These are phyloP conservation scores for cattle (Bos taurus) DNA, from an alignment of 2,113 vertebrate species.

Conservation along the genomic window ARS-UCD2.0 NC_037345.1:40253501-40254000, in stretches of 20 bases:
- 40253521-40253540: neutral
- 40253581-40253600: neutral
- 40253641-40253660: neutral
- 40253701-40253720: neutral
- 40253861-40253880: neutral
- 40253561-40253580: neutral
- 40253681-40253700: neutral
- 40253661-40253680: neutral
- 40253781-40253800: neutral
- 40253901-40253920: neutral
- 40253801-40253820: neutral
- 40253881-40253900: no score
- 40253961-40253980: neutral
- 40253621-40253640: neutral
- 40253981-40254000: neutral
- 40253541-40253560: neutral
- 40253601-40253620: neutral
- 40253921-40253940: accelerated
- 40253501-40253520: neutral
- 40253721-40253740: neutral
- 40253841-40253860: neutral
- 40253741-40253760: neutral
- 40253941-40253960: neutral
- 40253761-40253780: no score
- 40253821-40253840: neutral